phyloP scores from a whole-genome alignment of 2,888 invertebrate genomes.

The Spilarctia lutea region DNA sequence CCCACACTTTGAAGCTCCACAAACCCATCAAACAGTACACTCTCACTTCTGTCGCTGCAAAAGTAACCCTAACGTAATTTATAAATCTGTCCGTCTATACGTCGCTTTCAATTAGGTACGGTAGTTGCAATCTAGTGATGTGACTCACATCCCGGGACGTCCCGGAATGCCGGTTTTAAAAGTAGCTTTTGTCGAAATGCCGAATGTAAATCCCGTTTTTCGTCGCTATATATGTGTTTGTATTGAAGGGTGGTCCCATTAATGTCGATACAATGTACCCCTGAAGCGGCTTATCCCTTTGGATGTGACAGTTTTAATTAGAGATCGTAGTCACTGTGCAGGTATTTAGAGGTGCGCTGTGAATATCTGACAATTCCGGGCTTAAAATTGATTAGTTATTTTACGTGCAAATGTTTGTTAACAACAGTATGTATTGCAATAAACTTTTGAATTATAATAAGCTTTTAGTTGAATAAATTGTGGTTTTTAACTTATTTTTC shows the following conservation, averaged over 20 bases:
- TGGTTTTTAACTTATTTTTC: background rate
- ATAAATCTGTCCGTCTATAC: conserved; percentile 44
- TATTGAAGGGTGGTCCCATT: background rate
- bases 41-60: conserved; percentile 41
- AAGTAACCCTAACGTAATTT: conserved; percentile 35
- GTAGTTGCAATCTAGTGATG: conserved; percentile 43
- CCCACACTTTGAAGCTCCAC: background rate
- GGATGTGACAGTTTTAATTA: conserved; percentile 17
- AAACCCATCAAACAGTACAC: conserved; percentile 19
- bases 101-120: conserved; percentile 61
- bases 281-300: background rate
- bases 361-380: background rate
- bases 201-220: conserved; percentile 17
- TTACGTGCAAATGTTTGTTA: background rate
- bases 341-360: conserved; percentile 8
- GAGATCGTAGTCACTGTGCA: conserved; percentile 7
- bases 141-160: conserved; percentile 31
- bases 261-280: conserved; percentile 9
- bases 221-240: background rate
- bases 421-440: background rate
- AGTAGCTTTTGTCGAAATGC: conserved; percentile 5
- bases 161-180: conserved; percentile 37
- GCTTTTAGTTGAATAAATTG: no score
- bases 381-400: conserved; percentile 7
- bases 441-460: no score